These are phyloP conservation scores for Sphenopsis melanotis DNA, from an alignment of 2,797 vertebrate species.

Conservation along the genomic window DNA sequence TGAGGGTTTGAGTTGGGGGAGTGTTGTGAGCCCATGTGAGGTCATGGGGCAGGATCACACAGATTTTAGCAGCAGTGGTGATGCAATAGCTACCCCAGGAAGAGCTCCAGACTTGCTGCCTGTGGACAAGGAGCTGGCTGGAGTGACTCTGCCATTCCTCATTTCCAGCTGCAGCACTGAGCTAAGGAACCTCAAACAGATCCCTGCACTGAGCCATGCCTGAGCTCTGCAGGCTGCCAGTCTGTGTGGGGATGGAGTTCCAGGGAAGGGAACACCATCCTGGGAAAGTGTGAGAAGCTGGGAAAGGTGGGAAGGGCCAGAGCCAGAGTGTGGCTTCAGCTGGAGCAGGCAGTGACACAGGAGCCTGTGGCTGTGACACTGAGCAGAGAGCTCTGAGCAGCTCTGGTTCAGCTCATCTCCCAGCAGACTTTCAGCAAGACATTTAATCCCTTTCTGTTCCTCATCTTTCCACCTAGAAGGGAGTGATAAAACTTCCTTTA, in stretches of 20 bases:
- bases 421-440: not conserved
- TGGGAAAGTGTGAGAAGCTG: not conserved
- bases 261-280: not conserved
- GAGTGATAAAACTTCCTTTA: conserved; percentile 13
- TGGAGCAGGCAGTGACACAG: not conserved
- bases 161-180: conserved; percentile 11
- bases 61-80: not conserved
- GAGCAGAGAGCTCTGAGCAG: not conserved
- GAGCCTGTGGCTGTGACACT: not conserved
- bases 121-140: conserved; percentile 1
- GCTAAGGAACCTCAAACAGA: not conserved
- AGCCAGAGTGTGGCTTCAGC: not conserved
- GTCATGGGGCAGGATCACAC: not conserved
- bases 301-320: not conserved
- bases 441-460: not conserved
- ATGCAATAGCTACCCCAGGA: not conserved
- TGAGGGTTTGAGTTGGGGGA: not conserved
- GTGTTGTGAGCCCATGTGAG: not conserved
- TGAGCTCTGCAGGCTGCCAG: fast-evolving
- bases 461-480: not conserved
- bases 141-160: not conserved
- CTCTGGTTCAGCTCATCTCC: not conserved
- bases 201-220: fast-evolving
- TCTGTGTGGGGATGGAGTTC: not conserved
- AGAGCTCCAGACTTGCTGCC: not conserved